Percentiles rank a stretch among this genome's conserved stretches.
Conservation (phyloP, 2,797 vertebrate genomes). For the Pagetopsis macropterus region DNA sequence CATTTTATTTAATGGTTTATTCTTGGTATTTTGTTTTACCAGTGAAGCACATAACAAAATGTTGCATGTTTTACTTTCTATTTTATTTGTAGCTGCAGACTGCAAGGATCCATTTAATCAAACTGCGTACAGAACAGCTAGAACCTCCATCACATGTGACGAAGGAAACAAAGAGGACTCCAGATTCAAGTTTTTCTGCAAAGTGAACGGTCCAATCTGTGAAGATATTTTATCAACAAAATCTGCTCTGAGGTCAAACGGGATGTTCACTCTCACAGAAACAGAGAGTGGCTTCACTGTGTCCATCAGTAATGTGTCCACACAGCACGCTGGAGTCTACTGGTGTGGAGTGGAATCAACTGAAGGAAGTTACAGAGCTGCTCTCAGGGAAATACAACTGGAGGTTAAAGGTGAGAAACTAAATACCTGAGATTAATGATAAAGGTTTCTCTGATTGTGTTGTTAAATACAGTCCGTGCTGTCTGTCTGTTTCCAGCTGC, state of each 20-base stretch:
- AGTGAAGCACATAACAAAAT: no score
- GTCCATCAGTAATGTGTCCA: constrained; percentile 17
- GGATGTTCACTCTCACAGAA: background rate
- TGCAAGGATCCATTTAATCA: rapidly evolving
- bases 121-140: rapidly evolving
- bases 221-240: background rate
- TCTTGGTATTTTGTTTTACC: no score
- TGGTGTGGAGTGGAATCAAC: constrained; percentile 23
- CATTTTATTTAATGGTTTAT: no score
- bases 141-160: constrained; percentile 33
- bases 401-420: background rate
- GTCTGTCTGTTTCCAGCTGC: background rate
- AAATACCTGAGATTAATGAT: background rate
- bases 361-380: rapidly evolving
- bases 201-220: background rate
- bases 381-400: background rate
- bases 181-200: constrained; percentile 21
- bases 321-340: constrained; percentile 28
- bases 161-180: rapidly evolving
- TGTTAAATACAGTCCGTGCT: background rate
- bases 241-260: background rate
- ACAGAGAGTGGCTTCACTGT: rapidly evolving
- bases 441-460: background rate
- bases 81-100: rapidly evolving
- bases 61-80: no score